phyloP scores from a whole-genome alignment of 2,113 vertebrate genomes.

The Strix uralensis region DNA sequence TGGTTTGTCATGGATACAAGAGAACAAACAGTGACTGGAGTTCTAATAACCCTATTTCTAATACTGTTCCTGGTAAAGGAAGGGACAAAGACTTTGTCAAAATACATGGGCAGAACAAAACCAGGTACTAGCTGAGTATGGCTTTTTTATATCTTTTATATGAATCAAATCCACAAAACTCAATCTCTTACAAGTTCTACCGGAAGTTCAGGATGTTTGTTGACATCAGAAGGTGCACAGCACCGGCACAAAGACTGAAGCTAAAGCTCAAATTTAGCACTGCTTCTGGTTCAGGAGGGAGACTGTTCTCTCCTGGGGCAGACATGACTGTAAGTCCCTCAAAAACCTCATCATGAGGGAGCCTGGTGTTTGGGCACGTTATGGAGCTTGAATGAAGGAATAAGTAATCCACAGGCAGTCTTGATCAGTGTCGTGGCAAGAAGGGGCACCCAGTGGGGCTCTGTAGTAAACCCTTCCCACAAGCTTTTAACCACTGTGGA shows the following conservation, averaged over 20 bases:
- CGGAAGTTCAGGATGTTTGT: not conserved
- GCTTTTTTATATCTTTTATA: not conserved
- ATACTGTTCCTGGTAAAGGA: not conserved
- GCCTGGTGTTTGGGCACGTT: rapidly evolving
- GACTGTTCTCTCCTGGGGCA: not conserved
- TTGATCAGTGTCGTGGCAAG: not conserved
- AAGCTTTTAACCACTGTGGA: not conserved
- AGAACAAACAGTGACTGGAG: not conserved
- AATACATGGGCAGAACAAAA: not conserved
- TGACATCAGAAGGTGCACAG: not conserved
- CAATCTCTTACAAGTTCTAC: not conserved
- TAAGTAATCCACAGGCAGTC: not conserved
- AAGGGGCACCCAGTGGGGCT: not conserved
- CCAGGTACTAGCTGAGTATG: not conserved
- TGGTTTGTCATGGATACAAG: not conserved
- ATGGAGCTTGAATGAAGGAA: not conserved
- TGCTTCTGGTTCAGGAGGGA: not conserved
- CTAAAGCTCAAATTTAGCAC: not conserved
- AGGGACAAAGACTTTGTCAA: not conserved
- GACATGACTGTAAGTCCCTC: not conserved
- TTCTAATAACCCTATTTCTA: not conserved
- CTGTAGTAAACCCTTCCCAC: not conserved
- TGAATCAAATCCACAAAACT: not conserved
- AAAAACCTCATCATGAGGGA: not conserved
- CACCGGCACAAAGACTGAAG: not conserved